Conservation (phyloP, 2,797 vertebrate genomes). For the Pristis pectinata region DNA sequence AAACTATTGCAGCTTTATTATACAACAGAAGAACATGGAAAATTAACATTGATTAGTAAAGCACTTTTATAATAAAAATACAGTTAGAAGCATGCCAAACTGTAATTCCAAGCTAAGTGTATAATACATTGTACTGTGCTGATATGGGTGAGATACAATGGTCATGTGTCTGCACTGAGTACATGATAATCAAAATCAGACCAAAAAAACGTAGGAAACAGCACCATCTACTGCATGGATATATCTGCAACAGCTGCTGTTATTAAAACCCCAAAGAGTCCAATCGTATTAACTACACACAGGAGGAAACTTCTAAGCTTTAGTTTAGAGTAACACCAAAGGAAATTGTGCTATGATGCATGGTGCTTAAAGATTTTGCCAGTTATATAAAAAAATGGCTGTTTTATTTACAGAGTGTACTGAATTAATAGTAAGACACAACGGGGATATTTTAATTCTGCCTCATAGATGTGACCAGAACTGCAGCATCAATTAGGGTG, state of each 20-base stretch:
- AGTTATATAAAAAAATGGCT: background rate
- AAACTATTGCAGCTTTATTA: background rate
- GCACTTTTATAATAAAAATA: background rate
- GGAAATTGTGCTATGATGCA: background rate
- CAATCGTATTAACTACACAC: no score
- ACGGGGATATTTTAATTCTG: background rate
- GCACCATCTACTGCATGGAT: slow-evolving; percentile 1
- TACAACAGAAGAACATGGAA: background rate
- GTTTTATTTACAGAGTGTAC: background rate
- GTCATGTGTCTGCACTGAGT: background rate
- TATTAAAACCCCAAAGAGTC: background rate
- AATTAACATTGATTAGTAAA: background rate
- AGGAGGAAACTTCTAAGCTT: background rate
- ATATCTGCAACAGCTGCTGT: background rate
- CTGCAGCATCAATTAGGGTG: background rate
- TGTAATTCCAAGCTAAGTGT: background rate
- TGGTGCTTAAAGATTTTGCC: background rate
- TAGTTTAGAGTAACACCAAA: background rate
- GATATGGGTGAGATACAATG: background rate
- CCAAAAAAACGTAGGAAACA: background rate
- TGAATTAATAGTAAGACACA: background rate
- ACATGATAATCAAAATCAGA: background rate
- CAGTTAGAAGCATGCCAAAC: background rate
- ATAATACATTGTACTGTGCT: background rate
- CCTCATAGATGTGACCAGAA: background rate